Conservation (phyloP, 1,140 invertebrate species). For the Drosophila pectinifera region DNA sequence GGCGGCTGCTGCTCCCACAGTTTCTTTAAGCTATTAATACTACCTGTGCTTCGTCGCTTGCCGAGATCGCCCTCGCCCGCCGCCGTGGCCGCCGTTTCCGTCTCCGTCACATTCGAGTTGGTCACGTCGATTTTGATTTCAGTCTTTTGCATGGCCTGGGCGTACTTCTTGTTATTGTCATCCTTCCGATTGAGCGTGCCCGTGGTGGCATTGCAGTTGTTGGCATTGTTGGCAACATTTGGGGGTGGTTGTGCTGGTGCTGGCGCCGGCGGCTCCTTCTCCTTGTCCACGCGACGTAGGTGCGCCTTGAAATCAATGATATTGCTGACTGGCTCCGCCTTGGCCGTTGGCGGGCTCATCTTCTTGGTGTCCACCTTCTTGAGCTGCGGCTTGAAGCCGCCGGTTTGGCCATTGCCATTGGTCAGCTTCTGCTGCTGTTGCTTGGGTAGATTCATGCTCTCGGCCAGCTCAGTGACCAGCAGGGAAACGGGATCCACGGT, state of each 20-base stretch:
- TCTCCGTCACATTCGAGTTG: slow-evolving; percentile 55
- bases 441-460: slow-evolving; percentile 87
- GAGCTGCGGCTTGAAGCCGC: slow-evolving; percentile 87
- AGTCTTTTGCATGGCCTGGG: slow-evolving; percentile 82
- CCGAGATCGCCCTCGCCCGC: slow-evolving; percentile 87
- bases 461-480: slow-evolving; percentile 90
- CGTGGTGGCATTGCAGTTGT: slow-evolving; percentile 70
- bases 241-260: slow-evolving; percentile 15
- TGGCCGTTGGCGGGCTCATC: slow-evolving; percentile 85
- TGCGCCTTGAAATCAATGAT: slow-evolving; percentile 94
- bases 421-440: slow-evolving; percentile 45
- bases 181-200: slow-evolving; percentile 61
- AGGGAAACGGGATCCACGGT: slow-evolving; percentile 90
- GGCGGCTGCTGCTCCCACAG: slow-evolving; percentile 91
- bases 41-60: slow-evolving; percentile 95
- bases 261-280: slow-evolving; percentile 23
- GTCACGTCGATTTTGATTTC: slow-evolving; percentile 84
- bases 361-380: slow-evolving; percentile 89
- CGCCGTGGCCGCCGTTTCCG: slow-evolving; percentile 48
- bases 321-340: slow-evolving; percentile 86
- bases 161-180: slow-evolving; percentile 65
- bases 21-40: slow-evolving; percentile 96
- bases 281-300: slow-evolving; percentile 91
- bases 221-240: slow-evolving; percentile 33
- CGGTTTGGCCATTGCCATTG: slow-evolving; percentile 43